phyloP scores from a whole-genome alignment of 2,888 invertebrate genomes.

The Plutella xylostella region DNA sequence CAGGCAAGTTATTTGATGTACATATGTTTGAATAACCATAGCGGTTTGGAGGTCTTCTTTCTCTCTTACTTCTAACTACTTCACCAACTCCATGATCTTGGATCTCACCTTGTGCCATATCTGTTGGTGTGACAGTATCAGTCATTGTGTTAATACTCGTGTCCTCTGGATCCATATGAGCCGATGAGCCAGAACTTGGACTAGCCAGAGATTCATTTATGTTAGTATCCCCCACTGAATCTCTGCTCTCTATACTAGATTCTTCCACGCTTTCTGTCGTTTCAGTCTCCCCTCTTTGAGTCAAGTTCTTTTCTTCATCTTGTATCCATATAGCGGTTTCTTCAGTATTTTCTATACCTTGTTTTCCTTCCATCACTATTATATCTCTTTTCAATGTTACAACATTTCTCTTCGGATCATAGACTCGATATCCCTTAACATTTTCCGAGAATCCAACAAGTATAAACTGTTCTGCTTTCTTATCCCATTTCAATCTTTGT shows the following conservation, averaged over 20 bases:
- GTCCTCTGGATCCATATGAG: not conserved
- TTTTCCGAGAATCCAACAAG: constrained; percentile 7
- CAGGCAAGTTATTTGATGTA: not conserved
- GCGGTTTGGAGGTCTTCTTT: not conserved
- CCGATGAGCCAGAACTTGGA: not conserved
- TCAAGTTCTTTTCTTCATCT: not conserved
- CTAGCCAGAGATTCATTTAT: not conserved
- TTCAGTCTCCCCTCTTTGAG: no score
- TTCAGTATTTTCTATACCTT: not conserved
- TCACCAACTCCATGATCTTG: not conserved
- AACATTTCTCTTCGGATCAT: not conserved
- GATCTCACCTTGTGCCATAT: not conserved
- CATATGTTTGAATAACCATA: not conserved
- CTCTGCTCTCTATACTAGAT: no score
- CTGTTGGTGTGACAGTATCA: not conserved
- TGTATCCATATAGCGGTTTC: not conserved
- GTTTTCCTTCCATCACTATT: constrained; percentile 4
- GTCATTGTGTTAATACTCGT: not conserved
- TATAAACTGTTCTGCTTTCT: constrained; percentile 2
- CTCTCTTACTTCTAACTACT: not conserved
- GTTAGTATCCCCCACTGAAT: not conserved
- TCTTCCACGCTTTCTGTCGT: no score
- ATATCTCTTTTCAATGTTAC: constrained; percentile 4
- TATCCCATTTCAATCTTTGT: constrained; percentile 8
- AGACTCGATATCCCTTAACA: no score